Evolutionary conservation across 2,888 invertebrate genomes (phyloP), one percentile per base, ranked within the genome.

Genomic region (Trichopoda pennipes): DNA sequence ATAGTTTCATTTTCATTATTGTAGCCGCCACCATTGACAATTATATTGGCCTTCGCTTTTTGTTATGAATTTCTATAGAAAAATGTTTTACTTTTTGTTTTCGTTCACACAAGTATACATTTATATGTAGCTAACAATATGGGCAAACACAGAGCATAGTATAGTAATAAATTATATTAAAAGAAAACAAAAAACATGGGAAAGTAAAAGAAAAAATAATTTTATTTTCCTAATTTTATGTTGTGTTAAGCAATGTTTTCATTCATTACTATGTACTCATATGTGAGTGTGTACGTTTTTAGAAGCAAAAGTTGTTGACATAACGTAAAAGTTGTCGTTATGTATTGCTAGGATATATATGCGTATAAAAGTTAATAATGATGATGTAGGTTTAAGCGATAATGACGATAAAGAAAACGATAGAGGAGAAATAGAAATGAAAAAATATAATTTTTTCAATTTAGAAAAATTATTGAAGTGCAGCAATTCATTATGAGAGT

Each of bases 271-370:
- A 38, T 28, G 28, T 28, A 28, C 28, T 28, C 7, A 28, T 12
- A 12, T 38, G 12, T 38, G 3, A 38, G 12, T 1, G 8, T 47
- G 35, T 35, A 6, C 28, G 28, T 8, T 28, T 28, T 2, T 28
- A 28, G 4, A 14, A n/a, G n/a, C 12, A 14, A 47, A 16, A 9
- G 16, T 60, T 68, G 10, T 73, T 21, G 69, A 17, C 44, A 38
- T 44, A 75, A 80, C 75, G 75, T 70, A 75, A 80, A 76, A 80
- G 70, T 76, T 72, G 60, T 75, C 44, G 23, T 61, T 58, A 70
- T 38, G 58, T 28, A 8, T 56, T 19, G 55, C 38, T 60, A 47
- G 17, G 12, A 14, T 32, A 28, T 23, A n/a, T 32, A 32, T 12
- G 49, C 17, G 23, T n/a, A n/a, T n/a, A n/a, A 38, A 2, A 35